These are phyloP conservation scores for Phrynocephalus guinanensis DNA, from an alignment of 2,797 vertebrate genomes.

Conservation along the genomic window DNA sequence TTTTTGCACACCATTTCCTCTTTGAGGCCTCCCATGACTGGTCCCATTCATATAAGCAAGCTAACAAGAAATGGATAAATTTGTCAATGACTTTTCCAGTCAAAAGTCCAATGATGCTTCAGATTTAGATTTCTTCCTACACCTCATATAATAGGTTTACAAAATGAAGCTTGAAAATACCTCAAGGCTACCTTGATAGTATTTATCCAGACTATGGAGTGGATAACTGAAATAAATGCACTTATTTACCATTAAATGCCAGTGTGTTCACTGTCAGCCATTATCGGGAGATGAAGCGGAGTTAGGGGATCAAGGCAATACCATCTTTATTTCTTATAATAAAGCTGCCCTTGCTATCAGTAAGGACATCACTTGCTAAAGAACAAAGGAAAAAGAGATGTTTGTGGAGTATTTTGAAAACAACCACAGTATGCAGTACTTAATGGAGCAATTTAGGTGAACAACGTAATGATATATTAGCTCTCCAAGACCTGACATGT, in stretches of 20 bases:
- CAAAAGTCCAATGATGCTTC: conserved; percentile 44
- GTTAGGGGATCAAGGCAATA: conserved; percentile 12
- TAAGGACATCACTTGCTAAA: neutral
- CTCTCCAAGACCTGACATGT: neutral
- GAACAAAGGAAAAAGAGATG: neutral
- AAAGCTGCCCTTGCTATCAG: neutral
- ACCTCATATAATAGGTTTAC: conserved; percentile 45
- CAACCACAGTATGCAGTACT: neutral
- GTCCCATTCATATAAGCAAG: conserved; percentile 44
- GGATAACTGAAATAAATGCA: conserved; percentile 54
- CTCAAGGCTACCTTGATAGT: conserved; percentile 38
- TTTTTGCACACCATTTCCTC: conserved; percentile 23
- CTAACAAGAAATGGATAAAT: conserved; percentile 51
- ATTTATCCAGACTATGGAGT: conserved; percentile 51
- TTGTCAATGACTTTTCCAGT: conserved; percentile 49
- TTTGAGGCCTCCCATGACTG: conserved; percentile 41
- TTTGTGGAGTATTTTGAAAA: neutral
- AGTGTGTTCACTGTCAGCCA: conserved; percentile 21
- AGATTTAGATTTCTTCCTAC: conserved; percentile 50
- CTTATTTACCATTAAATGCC: conserved; percentile 24
- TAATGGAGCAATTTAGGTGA: neutral
- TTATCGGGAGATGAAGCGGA: conserved; percentile 32
- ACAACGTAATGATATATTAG: neutral
- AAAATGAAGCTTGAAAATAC: conserved; percentile 65
- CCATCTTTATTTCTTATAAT: neutral